Conservation (phyloP, 2,113 vertebrate species). For the Mola mola region DNA sequence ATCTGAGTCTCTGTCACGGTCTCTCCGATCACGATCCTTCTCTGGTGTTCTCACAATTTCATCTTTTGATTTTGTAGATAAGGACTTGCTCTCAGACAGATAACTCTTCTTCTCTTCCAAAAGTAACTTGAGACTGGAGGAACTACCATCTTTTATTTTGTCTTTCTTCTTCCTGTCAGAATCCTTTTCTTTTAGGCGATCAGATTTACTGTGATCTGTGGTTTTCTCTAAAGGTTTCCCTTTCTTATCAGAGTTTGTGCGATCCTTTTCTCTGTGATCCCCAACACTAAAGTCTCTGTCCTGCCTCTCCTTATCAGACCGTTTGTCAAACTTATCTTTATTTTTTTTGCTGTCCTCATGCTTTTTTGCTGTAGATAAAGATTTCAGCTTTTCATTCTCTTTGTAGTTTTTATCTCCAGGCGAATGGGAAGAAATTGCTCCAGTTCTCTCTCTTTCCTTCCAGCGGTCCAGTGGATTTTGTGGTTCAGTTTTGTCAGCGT, state of each 20-base stretch:
- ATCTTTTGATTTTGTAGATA: slow-evolving; percentile 88
- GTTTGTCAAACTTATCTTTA: slow-evolving; percentile 92
- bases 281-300: slow-evolving; percentile 85
- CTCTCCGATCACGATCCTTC: slow-evolving; percentile 92
- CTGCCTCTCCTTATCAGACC: slow-evolving; percentile 87
- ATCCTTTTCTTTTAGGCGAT: slow-evolving; percentile 88
- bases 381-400: slow-evolving; percentile 91
- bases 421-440: slow-evolving; percentile 68
- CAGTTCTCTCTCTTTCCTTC: slow-evolving; percentile 83
- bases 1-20: slow-evolving; percentile 86
- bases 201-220: slow-evolving; percentile 85
- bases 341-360: slow-evolving; percentile 89
- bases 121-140: slow-evolving; percentile 83
- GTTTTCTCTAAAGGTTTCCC: slow-evolving; percentile 86
- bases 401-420: slow-evolving; percentile 88
- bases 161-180: slow-evolving; percentile 90
- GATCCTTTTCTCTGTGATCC: slow-evolving; percentile 89
- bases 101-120: slow-evolving; percentile 88
- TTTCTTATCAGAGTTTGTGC: slow-evolving; percentile 86
- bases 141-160: slow-evolving; percentile 84
- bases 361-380: slow-evolving; percentile 81
- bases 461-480: slow-evolving; percentile 86
- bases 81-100: slow-evolving; percentile 83
- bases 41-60: slow-evolving; percentile 88
- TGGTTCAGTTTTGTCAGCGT: slow-evolving; percentile 87